Evolutionary conservation across 2,113 vertebrate genomes (phyloP), one percentile per base, ranked within the genome.

Genomic region (Megaceryle maxima): DNA sequence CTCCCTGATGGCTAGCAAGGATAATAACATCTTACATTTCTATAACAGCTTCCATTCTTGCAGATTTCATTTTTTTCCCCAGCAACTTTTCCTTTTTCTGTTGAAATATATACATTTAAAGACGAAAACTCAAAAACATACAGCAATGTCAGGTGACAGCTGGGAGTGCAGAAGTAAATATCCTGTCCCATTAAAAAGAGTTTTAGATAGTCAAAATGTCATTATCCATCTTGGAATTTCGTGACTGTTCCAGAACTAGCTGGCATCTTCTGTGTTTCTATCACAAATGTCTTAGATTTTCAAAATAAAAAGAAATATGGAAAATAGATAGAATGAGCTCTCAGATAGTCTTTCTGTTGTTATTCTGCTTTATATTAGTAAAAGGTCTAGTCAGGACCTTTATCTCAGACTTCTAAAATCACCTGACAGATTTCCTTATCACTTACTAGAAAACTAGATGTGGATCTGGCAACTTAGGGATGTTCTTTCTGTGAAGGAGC

Each of bases 1-100:
- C n/a, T 87, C 59, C 59, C 62, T 85, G 53, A 72, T 89, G 83
- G 37, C 94, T 92, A 95, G 73, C 85, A 90, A 63, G 44, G 85
- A 76, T 79, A 88, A 62, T 66, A 86, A 18, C 21, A 75, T 82
- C 62, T 82, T 88, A 57, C 2, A 24, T 94, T 88, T 94, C 73
- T 83, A 2, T 53, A 83, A 43, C 13, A 66, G 16, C 50, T 95
- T 83, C 28, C 10, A 33, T 91, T 83, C 9, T 37, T 67, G 24
- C 46, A 56, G 31, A 24, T 51, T 33, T 66, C 5, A 35, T 60
- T 22, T 35, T 35, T 62, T 73, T 57, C 17, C 55, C 15, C 17
- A 82, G 10, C 10, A 87, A 13, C 5, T 31, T 84, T 79, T 84
- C 78, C 1, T 43, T 87, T 81, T 92, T 56, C 26, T 84, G 16